A percentile compares a stretch with the other conserved stretches of the same genome.
Conservation (phyloP, 2,797 vertebrate species). For the Fundulus diaphanus region DNA sequence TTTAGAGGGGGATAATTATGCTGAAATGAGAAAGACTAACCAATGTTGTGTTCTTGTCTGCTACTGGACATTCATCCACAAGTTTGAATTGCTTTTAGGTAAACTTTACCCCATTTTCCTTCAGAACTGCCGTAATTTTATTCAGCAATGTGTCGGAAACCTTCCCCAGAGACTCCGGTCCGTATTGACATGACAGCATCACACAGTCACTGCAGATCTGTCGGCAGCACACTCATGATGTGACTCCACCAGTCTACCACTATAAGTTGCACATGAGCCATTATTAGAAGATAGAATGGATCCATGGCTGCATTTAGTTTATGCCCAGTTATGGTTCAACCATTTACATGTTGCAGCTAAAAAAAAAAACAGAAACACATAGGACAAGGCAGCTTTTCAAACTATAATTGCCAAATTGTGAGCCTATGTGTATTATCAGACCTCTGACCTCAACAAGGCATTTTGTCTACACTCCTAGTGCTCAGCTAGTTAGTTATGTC, state of each 20-base stretch:
- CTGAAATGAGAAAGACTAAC: conserved; percentile 4
- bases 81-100: conserved; percentile 18
- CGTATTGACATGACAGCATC: neutral
- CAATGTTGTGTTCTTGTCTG: conserved; percentile 28
- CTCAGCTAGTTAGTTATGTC: no score
- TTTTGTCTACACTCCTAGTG: neutral
- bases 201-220: neutral
- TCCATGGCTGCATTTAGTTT: neutral
- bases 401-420: neutral
- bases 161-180: neutral
- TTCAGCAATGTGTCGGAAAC: neutral
- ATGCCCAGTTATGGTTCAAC: neutral
- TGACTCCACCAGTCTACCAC: neutral
- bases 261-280: neutral
- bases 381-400: neutral
- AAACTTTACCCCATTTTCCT: neutral
- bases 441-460: neutral
- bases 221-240: neutral
- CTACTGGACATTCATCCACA: conserved; percentile 18
- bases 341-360: neutral
- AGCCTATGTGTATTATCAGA: neutral
- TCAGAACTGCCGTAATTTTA: neutral
- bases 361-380: neutral
- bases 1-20: neutral
- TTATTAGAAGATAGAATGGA: neutral